Evolutionary conservation across 2,888 invertebrate species (phyloP).

Genomic region (Tipula lateralis): DNA sequence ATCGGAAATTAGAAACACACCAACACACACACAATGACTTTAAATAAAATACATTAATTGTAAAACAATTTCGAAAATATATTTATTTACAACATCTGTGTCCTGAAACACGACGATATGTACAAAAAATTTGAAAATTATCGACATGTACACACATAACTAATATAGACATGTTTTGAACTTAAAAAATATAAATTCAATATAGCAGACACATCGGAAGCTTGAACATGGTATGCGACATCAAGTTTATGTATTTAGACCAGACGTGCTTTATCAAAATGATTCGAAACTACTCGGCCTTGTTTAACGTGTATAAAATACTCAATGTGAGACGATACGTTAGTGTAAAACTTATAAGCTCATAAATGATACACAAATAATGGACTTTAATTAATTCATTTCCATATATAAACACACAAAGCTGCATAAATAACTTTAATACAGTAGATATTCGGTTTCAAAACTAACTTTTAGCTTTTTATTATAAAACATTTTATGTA

Average conservation of each 20-base stretch:
- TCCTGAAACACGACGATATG: neutral
- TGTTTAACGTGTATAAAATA: neutral
- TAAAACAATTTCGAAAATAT: neutral
- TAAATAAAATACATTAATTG: neutral
- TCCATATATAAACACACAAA: neutral
- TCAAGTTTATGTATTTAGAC: neutral
- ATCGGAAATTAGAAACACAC: neutral
- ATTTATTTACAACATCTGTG: neutral
- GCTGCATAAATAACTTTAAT: neutral
- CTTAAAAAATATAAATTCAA: neutral
- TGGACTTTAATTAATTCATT: neutral
- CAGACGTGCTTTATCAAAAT: neutral
- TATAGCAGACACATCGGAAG: neutral
- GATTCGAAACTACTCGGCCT: neutral
- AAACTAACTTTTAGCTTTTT: neutral
- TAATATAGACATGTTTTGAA: neutral
- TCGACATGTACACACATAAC: neutral
- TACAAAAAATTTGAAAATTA: neutral
- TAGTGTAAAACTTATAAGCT: neutral
- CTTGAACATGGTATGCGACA: neutral
- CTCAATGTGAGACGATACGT: neutral
- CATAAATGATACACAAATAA: too few species aligned
- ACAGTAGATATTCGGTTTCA: neutral
- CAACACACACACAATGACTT: neutral
- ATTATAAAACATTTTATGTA: neutral